A percentile compares a stretch with the other conserved stretches of the same genome.
Conservation (phyloP, 2,113 vertebrate genomes). For the Gobius niger region DNA sequence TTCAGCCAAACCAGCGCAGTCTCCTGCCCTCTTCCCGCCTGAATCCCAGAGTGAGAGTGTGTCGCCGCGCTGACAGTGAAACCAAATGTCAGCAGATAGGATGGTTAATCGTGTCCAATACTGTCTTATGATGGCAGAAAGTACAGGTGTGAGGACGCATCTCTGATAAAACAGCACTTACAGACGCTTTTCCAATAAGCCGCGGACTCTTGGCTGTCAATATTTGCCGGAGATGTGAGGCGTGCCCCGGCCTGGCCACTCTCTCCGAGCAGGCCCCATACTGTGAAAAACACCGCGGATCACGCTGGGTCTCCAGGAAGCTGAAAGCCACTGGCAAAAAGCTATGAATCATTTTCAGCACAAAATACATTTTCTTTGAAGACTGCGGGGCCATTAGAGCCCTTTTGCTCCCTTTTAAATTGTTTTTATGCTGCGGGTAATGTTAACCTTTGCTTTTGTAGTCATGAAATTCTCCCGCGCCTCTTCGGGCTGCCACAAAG, state of each 20-base stretch:
- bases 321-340: constrained; percentile 80
- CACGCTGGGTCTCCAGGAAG: constrained; percentile 79
- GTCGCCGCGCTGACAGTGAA: constrained; percentile 59
- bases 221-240: constrained; percentile 75
- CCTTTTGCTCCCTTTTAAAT: constrained; percentile 82
- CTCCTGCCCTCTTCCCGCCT: constrained; percentile 2
- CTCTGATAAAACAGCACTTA: constrained; percentile 76
- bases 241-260: constrained; percentile 74
- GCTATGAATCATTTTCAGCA: constrained; percentile 82
- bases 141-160: constrained; percentile 74
- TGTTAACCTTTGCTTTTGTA: constrained; percentile 82
- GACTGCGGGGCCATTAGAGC: constrained; percentile 78
- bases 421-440: constrained; percentile 81
- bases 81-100: constrained; percentile 75
- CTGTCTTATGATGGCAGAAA: constrained; percentile 71
- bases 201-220: constrained; percentile 73
- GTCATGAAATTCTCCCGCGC: constrained; percentile 76
- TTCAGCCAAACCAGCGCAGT: neutral
- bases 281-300: constrained; percentile 83
- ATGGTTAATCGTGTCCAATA: constrained; percentile 73
- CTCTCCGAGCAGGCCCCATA: constrained; percentile 75
- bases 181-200: constrained; percentile 79
- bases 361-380: constrained; percentile 84
- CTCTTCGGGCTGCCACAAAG: constrained; percentile 70
- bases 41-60: constrained; percentile 73